phyloP scores from a whole-genome alignment of 2,113 vertebrate genomes.

The Porphyrio hochstetteri region DNA sequence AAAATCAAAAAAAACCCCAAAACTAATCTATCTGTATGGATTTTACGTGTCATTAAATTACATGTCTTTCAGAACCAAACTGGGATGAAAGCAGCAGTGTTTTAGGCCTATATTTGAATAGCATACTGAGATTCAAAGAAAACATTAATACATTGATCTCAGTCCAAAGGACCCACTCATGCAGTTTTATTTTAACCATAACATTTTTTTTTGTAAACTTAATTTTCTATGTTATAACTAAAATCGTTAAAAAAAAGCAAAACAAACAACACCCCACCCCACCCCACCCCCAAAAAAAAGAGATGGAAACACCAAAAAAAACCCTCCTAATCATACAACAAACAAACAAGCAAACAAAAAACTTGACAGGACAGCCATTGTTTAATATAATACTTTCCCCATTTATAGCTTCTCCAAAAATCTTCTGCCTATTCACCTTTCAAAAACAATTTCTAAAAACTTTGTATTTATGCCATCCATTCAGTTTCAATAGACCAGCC shows the following conservation, averaged over 20 bases:
- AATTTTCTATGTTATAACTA: not conserved
- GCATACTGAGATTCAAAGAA: not conserved
- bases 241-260: accelerated
- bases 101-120: not conserved
- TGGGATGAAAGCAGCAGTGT: not conserved
- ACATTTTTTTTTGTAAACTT: not conserved
- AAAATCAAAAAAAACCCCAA: too few species aligned
- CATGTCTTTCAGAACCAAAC: not conserved
- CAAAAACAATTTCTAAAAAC: not conserved
- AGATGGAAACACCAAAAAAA: too few species aligned
- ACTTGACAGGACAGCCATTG: not conserved
- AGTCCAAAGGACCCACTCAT: not conserved
- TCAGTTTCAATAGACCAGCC: not conserved
- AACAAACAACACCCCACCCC: too few species aligned
- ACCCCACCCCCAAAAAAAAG: too few species aligned
- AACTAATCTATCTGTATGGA: not conserved
- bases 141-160: not conserved
- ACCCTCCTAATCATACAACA: too few species aligned
- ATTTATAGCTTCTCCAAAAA: not conserved
- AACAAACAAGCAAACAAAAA: too few species aligned
- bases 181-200: not conserved
- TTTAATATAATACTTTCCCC: not conserved
- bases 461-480: not conserved
- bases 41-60: not conserved
- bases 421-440: not conserved